Conservation (phyloP, 2,797 vertebrate species). For the Eleutherodactylus coqui region DNA sequence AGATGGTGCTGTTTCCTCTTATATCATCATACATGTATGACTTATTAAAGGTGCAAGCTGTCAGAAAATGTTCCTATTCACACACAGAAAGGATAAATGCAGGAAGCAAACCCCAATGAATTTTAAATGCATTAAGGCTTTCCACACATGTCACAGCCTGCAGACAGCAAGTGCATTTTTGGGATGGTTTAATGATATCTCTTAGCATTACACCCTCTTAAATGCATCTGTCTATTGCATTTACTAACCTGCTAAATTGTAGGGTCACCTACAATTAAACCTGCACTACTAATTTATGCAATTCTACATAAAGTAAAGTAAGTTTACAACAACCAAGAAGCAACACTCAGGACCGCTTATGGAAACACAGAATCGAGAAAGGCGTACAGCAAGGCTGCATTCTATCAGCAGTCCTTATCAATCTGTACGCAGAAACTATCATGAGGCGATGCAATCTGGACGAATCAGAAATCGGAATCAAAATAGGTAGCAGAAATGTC, state of each 20-base stretch:
- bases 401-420: too few species aligned
- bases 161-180: neutral
- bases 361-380: too few species aligned
- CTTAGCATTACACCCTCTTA: neutral
- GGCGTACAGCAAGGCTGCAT: too few species aligned
- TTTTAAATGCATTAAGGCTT: neutral
- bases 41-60: constrained; percentile 38
- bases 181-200: neutral
- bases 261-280: neutral
- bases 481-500: too few species aligned
- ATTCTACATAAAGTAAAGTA: neutral
- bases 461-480: too few species aligned
- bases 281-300: neutral
- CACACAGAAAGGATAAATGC: neutral
- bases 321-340: too few species aligned
- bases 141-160: neutral
- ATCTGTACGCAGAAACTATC: too few species aligned
- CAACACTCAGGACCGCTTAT: too few species aligned
- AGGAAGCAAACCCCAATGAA: neutral
- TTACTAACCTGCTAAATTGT: neutral
- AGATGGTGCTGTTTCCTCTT: constrained; percentile 58
- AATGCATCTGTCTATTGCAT: neutral
- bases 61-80: constrained; percentile 19
- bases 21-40: constrained; percentile 40
- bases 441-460: too few species aligned